Evolutionary conservation across 2,888 invertebrate species (phyloP).

Genomic region (Chironomus riparius): DNA sequence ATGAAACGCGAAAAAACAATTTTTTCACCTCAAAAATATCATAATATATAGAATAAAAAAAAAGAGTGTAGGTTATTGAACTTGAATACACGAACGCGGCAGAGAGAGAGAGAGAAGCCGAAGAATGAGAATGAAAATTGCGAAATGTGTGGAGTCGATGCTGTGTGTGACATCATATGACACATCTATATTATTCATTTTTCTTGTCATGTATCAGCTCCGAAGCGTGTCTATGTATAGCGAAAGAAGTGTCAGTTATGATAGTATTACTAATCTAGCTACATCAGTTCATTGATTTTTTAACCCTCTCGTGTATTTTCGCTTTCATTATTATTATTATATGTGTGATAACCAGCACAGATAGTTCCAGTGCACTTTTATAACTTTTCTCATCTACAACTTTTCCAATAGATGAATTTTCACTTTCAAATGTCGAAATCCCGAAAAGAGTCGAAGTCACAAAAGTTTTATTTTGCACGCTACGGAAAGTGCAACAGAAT

Average conservation of each 20-base stretch:
- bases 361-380: neutral
- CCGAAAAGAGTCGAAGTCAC: neutral
- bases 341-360: neutral
- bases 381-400: neutral
- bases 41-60: neutral
- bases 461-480: neutral
- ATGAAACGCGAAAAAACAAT: neutral
- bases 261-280: neutral
- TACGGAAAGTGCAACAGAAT: neutral
- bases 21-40: conserved; percentile 15
- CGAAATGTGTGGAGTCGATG: neutral
- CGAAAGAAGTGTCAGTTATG: neutral
- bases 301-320: neutral
- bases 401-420: neutral
- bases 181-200: neutral
- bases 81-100: neutral
- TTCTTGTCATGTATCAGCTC: conserved; percentile 6
- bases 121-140: neutral
- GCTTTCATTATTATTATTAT: conserved; percentile 7
- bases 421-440: neutral
- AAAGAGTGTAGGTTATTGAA: conserved; percentile 13
- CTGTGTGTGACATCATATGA: conserved; percentile 17
- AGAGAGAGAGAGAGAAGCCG: neutral
- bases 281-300: conserved; percentile 23
- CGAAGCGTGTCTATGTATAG: neutral